Percentiles rank a stretch among this genome's conserved stretches.
These are phyloP conservation scores for Tragelaphus eurycerus DNA, from an alignment of 2,797 vertebrate genomes.

Conservation along the genomic window DNA sequence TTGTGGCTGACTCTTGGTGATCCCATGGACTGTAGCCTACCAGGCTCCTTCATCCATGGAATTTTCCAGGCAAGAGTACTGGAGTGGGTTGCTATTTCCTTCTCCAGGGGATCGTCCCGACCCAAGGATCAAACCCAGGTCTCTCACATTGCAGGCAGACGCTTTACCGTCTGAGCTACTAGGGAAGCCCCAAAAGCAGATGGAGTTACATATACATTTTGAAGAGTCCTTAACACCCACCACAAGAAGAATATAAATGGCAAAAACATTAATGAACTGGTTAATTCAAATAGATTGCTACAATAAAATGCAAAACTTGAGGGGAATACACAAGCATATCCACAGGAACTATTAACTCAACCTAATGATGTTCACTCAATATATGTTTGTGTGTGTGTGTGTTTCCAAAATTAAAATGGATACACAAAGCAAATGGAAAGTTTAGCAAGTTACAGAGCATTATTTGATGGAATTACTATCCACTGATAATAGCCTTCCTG, in stretches of 20 bases:
- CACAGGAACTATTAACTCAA: not conserved
- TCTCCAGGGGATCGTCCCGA: not conserved
- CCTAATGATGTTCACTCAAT: not conserved
- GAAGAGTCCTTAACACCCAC: not conserved
- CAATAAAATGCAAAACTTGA: not conserved
- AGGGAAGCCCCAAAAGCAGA: not conserved
- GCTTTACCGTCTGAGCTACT: not conserved
- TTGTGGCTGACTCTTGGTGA: rapidly evolving
- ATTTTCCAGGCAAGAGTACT: not conserved
- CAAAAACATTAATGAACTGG: not conserved
- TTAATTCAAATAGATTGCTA: not conserved
- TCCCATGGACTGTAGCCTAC: not conserved
- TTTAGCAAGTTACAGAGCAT: not conserved
- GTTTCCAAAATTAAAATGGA: not conserved
- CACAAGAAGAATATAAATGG: not conserved
- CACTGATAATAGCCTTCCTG: not conserved
- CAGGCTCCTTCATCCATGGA: not conserved
- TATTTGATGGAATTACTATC: not conserved
- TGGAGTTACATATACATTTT: not conserved
- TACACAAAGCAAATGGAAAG: not conserved
- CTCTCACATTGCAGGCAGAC: not conserved
- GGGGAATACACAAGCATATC: not conserved
- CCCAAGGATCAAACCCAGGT: not conserved
- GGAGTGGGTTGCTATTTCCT: not conserved
- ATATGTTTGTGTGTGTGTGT: not conserved